Evolutionary conservation across 2,113 vertebrate species (phyloP).

Genomic region (Labeo rohita): DNA sequence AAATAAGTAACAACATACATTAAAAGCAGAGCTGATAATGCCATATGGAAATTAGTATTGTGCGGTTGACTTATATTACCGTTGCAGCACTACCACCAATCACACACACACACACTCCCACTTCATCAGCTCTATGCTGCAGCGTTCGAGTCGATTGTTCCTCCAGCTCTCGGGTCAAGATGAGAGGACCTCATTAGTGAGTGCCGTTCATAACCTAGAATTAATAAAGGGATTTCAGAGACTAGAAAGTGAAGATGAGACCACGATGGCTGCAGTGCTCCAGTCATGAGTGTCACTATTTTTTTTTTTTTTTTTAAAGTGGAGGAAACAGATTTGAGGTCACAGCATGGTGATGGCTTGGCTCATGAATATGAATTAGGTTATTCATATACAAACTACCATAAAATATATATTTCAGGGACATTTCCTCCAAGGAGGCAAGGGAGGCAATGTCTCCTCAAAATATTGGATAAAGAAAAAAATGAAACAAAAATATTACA

Average conservation of each 20-base stretch:
- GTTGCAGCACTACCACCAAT: neutral
- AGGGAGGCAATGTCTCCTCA: too few relatives aligned
- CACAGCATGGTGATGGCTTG: neutral
- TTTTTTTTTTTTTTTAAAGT: too few relatives aligned
- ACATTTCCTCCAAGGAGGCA: too few relatives aligned
- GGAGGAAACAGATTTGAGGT: neutral
- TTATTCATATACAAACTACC: too few relatives aligned
- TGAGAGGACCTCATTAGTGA: conserved; percentile 39
- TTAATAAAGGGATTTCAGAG: conserved; percentile 32
- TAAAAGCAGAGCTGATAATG: conserved; percentile 18
- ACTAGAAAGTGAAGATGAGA: conserved; percentile 9
- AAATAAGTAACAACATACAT: neutral
- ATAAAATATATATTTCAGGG: too few relatives aligned
- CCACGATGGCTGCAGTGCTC: neutral
- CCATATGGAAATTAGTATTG: conserved; percentile 2
- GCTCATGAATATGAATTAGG: neutral
- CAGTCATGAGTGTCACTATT: neutral
- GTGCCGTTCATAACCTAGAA: conserved; percentile 29
- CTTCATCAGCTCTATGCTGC: neutral
- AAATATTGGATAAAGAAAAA: too few relatives aligned
- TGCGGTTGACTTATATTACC: neutral
- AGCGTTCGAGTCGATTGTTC: conserved; percentile 8
- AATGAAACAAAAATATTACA: too few relatives aligned
- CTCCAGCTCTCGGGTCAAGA: conserved; percentile 40
- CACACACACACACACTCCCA: neutral